Base-by-base conservation (phyloP, 2,888 invertebrate genomes). In the Rhagophthalmus giganteus region DNA sequence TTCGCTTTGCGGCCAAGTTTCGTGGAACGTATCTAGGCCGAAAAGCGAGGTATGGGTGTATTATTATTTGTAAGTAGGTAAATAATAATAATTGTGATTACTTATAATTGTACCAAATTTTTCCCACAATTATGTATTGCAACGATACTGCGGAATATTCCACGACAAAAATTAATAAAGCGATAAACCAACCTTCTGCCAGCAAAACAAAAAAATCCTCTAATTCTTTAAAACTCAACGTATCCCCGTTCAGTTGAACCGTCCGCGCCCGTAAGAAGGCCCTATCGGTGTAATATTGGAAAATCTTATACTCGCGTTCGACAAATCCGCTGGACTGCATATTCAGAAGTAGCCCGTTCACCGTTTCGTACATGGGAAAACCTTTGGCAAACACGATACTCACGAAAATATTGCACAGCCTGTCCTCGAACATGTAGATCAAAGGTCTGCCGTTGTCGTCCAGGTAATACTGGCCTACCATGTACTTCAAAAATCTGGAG, bases 311-410 rank as follows among this genome's bases (percentile, higher is more conserved):
- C 7, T 20, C 20, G 20, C 7, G 7, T 20, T 20, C 4, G 7
- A 20, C 20, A 20, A 20, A 20, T 5, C 20, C 20, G 20, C 20
- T 20, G 4, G 20, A 20, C 7, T 20, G 3, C 4, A 20, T 20
- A 20, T 20, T 20, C 4, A 24, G 8, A 6, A 50, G 8, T 12
- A 47, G 15, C 8, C 32, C 28, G 10, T 54, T 40, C 13, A 51
- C 27, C 12, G 28, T 16, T 8, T 44, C 31, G 6, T 30, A 34
- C 8, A 54, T 13, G 2, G 54, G 46, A 32, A 45, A 54, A 8
- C 50, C 48, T 11, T 35, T 50, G 2, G 41, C 15, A 41, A 47
- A 54, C n/a, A 37, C 42, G 7, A 45, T 16, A 4, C 11, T 27
- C 9, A 54, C 20, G 1, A 35, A 15, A 15, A 35, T 6, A 13